Percentiles rank a stretch among this genome's conserved stretches.
Evolutionary conservation across 2,888 invertebrate genomes (phyloP).

Genomic region (Polymixis lichenea): DNA sequence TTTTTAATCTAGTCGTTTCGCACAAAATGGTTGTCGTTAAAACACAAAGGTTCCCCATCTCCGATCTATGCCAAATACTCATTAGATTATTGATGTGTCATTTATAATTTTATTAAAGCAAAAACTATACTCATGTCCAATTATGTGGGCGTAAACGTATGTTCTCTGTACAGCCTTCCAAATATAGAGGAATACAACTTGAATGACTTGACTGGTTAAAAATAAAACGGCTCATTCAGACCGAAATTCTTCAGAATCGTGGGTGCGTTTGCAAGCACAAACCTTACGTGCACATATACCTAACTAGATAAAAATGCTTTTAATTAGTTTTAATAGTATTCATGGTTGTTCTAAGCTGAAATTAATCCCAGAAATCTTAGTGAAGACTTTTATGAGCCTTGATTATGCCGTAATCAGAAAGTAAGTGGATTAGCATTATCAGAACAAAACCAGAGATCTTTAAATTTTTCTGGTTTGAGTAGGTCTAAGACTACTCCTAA

Average conservation of each 20-base stretch:
- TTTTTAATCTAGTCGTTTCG: too few relatives aligned
- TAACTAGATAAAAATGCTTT: neutral
- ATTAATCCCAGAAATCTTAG: neutral
- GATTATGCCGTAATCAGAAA: neutral
- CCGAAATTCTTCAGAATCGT: neutral
- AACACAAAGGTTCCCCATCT: conserved; percentile 12
- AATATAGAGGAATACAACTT: conserved; percentile 8
- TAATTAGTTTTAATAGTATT: neutral
- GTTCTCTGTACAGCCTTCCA: neutral
- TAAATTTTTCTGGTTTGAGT: neutral
- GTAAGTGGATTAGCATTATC: neutral
- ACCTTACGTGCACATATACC: neutral
- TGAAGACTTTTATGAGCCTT: neutral
- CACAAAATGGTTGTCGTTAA: too few relatives aligned
- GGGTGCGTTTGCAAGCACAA: neutral
- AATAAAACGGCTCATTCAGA: conserved; percentile 13
- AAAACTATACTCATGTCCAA: conserved; percentile 24
- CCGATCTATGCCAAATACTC: conserved; percentile 19
- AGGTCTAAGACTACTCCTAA: neutral
- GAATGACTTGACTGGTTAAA: conserved; percentile 16
- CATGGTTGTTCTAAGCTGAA: neutral
- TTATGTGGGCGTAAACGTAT: conserved; percentile 37
- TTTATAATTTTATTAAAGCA: conserved; percentile 21
- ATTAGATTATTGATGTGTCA: conserved; percentile 36
- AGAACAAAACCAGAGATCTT: neutral